Percentiles rank a stretch among this genome's conserved stretches.
These are phyloP conservation scores for Periophthalmodon schlosseri DNA, from an alignment of 2,113 vertebrate species.

Conservation along the genomic window DNA sequence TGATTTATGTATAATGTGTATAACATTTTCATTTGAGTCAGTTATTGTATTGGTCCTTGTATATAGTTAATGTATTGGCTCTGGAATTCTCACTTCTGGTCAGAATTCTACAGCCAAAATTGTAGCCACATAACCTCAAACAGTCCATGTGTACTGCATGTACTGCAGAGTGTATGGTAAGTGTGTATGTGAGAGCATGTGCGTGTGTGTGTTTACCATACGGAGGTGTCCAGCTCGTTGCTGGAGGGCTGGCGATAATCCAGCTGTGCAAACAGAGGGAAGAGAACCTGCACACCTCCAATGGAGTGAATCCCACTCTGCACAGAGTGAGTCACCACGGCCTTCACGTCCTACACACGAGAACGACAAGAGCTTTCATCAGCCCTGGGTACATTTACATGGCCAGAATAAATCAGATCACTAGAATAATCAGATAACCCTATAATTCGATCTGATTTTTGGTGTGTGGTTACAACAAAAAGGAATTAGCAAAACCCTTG, in stretches of 20 bases:
- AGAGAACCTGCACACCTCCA: constrained; percentile 96
- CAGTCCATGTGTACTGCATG: background rate
- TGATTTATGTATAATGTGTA: too few relatives aligned
- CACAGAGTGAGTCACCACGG: constrained; percentile 95
- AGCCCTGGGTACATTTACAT: background rate
- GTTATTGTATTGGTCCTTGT: too few relatives aligned
- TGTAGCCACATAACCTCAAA: background rate
- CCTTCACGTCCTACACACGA: constrained; percentile 89
- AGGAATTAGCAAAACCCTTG: too few relatives aligned
- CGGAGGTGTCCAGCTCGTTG: constrained; percentile 87
- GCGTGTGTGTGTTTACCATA: constrained; percentile 81
- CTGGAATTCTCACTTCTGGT: too few relatives aligned
- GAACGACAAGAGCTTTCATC: constrained; percentile 3
- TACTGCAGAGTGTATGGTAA: background rate
- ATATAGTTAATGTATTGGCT: too few relatives aligned
- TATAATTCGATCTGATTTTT: too few relatives aligned
- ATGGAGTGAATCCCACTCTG: constrained; percentile 98
- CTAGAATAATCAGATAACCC: too few relatives aligned
- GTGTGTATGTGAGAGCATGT: background rate
- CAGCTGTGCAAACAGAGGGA: constrained; percentile 96
- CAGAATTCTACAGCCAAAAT: too few relatives aligned
- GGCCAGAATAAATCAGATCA: too few relatives aligned
- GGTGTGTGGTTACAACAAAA: too few relatives aligned
- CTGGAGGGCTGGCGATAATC: constrained; percentile 88
- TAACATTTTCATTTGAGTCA: too few relatives aligned